Evolutionary conservation across 2,888 invertebrate genomes (phyloP).

Genomic region (Ennomos quercinarius): DNA sequence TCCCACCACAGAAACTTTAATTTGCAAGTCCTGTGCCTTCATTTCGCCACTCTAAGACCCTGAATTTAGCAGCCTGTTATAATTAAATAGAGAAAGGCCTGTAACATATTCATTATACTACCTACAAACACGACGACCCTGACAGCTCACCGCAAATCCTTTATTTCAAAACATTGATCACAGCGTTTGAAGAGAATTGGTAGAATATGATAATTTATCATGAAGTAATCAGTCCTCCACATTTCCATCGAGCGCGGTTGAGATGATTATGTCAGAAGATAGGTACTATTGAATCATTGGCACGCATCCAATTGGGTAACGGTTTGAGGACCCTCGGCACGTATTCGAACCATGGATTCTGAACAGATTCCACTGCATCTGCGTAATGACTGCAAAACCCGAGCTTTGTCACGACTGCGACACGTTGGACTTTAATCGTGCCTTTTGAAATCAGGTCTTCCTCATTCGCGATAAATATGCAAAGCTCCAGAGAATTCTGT

Average conservation of each 20-base stretch:
- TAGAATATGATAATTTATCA: slow-evolving; percentile 19
- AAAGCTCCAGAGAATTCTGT: slow-evolving; percentile 12
- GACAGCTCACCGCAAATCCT: slow-evolving; percentile 11
- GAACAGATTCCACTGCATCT: slow-evolving; percentile 8
- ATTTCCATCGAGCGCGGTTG: slow-evolving; percentile 21
- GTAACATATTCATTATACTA: neutral
- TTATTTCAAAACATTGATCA: slow-evolving; percentile 14
- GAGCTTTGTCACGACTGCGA: slow-evolving; percentile 39
- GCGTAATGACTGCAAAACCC: slow-evolving; percentile 20
- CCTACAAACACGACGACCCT: slow-evolving; percentile 9
- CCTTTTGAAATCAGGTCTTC: slow-evolving; percentile 31
- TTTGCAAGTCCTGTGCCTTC: too few relatives aligned
- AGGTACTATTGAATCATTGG: slow-evolving; percentile 26
- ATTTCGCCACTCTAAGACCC: too few relatives aligned
- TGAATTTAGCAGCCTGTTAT: too few relatives aligned
- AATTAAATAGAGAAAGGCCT: slow-evolving; percentile 5
- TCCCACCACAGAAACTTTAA: too few relatives aligned
- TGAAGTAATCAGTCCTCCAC: slow-evolving; percentile 18
- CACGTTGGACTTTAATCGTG: slow-evolving; percentile 29
- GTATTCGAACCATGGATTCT: slow-evolving; percentile 16
- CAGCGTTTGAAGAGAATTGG: neutral
- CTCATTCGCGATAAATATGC: slow-evolving; percentile 15
- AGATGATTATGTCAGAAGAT: slow-evolving; percentile 35
- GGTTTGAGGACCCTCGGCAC: slow-evolving; percentile 25
- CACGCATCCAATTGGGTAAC: slow-evolving; percentile 37